Percentiles rank a stretch among this genome's conserved stretches.
Conservation (phyloP, 1,140 invertebrate genomes). For the Caenorhabditis elegans region DNA sequence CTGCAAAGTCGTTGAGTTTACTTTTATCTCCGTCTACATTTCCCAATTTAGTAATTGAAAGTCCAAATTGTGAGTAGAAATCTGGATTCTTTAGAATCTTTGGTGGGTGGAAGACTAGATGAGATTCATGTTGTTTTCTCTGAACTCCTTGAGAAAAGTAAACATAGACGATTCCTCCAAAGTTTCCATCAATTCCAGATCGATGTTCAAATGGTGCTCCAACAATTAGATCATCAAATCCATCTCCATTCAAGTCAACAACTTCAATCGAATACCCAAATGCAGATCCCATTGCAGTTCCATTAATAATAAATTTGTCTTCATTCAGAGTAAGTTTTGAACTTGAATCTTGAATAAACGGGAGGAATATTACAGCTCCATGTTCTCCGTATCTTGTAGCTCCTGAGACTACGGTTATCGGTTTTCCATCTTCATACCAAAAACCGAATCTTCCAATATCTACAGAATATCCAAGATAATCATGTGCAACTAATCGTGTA, state of each 20-base stretch:
- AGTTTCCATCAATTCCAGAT: constrained; percentile 61
- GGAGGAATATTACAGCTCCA: constrained; percentile 61
- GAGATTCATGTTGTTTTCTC: constrained; percentile 25
- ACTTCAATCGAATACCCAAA: constrained; percentile 62
- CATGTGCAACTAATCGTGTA: constrained; percentile 49
- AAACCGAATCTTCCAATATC: constrained; percentile 61
- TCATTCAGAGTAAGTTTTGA: constrained; percentile 42
- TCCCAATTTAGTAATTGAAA: constrained; percentile 80
- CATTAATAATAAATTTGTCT: constrained; percentile 53
- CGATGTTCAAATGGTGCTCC: constrained; percentile 86
- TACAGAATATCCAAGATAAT: constrained; percentile 64
- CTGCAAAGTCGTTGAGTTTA: constrained; percentile 75
- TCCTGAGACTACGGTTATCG: constrained; percentile 58
- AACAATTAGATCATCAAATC: constrained; percentile 81
- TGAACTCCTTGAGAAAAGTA: constrained; percentile 73
- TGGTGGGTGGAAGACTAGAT: constrained; percentile 55
- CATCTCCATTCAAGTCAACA: constrained; percentile 63
- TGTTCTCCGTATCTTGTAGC: constrained; percentile 61
- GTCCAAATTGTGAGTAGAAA: constrained; percentile 66
- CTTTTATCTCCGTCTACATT: constrained; percentile 88
- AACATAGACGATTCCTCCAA: constrained; percentile 85
- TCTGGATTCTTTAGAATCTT: constrained; percentile 51
- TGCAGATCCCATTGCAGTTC: constrained; percentile 61
- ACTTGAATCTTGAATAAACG: constrained; percentile 49
- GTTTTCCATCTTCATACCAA: constrained; percentile 48